phyloP scores from a whole-genome alignment of 2,888 invertebrate species.

The Lacanobia wlatinum region DNA sequence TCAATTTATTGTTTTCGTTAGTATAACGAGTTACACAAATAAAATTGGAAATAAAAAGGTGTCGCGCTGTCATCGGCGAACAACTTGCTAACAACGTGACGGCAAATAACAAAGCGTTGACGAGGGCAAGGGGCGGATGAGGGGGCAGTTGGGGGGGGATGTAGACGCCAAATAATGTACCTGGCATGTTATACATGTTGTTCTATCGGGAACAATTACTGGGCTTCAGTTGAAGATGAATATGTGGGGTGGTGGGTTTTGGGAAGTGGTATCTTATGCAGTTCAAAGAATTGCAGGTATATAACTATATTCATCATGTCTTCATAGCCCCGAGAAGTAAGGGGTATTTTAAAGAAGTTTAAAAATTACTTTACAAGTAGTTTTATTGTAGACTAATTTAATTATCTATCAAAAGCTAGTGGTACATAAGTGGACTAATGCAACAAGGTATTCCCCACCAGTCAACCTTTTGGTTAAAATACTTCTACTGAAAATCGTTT shows the following conservation, averaged over 20 bases:
- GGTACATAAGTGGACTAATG: too few species aligned
- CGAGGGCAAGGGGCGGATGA: conserved; percentile 44
- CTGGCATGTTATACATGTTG: conserved; percentile 58
- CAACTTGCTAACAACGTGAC: conserved; percentile 69
- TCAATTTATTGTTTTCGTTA: conserved; percentile 70
- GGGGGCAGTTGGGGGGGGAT: not conserved
- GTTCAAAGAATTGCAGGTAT: too few species aligned
- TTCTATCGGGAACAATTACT: conserved; percentile 54
- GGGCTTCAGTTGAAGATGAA: conserved; percentile 39
- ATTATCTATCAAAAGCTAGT: too few species aligned
- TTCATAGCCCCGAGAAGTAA: too few species aligned
- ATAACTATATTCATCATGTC: too few species aligned
- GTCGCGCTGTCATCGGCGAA: conserved; percentile 66
- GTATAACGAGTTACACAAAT: conserved; percentile 69
- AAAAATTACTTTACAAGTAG: too few species aligned
- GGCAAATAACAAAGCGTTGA: conserved; percentile 70
- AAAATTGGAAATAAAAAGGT: conserved; percentile 68
- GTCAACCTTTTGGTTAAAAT: too few species aligned
- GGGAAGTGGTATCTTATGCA: too few species aligned
- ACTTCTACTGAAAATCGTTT: too few species aligned
- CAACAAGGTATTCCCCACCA: too few species aligned
- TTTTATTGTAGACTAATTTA: too few species aligned
- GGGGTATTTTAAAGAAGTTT: too few species aligned
- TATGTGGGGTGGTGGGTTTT: not conserved
- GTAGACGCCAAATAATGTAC: conserved; percentile 50